Percentiles rank a stretch among this genome's conserved stretches.
Evolutionary conservation across 1,140 invertebrate species (phyloP).

Genomic region (Macrobrachium nipponense): DNA sequence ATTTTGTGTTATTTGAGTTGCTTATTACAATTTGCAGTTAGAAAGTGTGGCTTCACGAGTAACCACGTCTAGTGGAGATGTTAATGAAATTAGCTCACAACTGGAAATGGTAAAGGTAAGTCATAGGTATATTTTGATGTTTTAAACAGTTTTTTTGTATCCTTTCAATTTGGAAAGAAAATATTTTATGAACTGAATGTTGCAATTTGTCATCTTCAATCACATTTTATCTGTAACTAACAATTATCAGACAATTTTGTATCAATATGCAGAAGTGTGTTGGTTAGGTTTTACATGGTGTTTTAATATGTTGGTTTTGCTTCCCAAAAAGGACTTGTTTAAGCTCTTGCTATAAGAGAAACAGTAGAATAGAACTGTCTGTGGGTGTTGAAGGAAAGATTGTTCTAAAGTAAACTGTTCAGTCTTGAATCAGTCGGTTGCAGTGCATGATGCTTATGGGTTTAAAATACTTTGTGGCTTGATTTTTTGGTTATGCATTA

Average conservation of each 20-base stretch:
- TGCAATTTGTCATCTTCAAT: neutral
- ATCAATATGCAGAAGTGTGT: too few species aligned
- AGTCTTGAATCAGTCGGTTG: too few species aligned
- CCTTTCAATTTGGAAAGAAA: neutral
- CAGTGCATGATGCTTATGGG: too few species aligned
- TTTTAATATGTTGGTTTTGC: neutral
- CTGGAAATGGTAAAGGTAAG: slow-evolving; percentile 48
- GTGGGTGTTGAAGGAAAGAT: too few species aligned
- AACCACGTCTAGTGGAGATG: slow-evolving; percentile 31
- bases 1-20: slow-evolving; percentile 11
- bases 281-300: too few species aligned
- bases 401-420: too few species aligned
- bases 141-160: slow-evolving; percentile 3
- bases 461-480: too few species aligned
- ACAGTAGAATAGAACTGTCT: too few species aligned
- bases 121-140: slow-evolving; percentile 6
- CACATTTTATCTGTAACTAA: neutral
- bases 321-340: neutral
- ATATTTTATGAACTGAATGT: neutral
- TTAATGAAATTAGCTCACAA: slow-evolving; percentile 26
- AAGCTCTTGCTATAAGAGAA: too few species aligned
- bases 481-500: too few species aligned
- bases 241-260: too few species aligned
- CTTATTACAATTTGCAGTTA: slow-evolving; percentile 34
- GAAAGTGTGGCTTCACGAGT: slow-evolving; percentile 26